A percentile compares a stretch with the other conserved stretches of the same genome.
Conservation (phyloP, 2,797 vertebrate genomes). For the Cossypha niveicapilla region DNA sequence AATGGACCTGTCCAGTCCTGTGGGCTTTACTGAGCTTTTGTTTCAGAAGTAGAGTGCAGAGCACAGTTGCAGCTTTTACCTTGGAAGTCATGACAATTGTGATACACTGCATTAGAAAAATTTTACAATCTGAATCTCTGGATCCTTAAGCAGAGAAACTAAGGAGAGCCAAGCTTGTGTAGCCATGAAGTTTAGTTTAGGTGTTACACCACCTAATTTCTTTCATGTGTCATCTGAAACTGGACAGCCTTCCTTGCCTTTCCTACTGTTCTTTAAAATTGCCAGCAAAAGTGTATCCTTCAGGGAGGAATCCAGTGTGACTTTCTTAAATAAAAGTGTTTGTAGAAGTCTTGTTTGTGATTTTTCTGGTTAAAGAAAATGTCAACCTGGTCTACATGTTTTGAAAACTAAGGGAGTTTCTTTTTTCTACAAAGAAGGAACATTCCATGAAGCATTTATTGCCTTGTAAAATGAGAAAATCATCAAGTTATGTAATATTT, state of each 20-base stretch:
- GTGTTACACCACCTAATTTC: neutral
- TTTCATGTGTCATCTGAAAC: neutral
- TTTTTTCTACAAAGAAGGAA: neutral
- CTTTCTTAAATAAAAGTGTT: neutral
- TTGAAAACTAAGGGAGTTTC: neutral
- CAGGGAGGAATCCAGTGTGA: neutral
- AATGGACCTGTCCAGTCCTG: neutral
- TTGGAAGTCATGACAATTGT: neutral
- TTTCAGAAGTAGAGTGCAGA: neutral
- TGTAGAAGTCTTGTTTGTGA: neutral
- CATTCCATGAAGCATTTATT: neutral
- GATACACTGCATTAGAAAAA: neutral
- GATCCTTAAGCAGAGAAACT: neutral
- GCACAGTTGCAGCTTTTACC: neutral
- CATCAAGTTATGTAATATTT: neutral
- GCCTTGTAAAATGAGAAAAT: neutral
- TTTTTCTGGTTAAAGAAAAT: neutral
- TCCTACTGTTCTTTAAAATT: neutral
- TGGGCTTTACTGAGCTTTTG: neutral
- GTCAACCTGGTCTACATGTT: neutral
- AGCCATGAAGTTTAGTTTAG: neutral
- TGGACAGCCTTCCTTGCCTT: neutral
- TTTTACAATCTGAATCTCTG: neutral
- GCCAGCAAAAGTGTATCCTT: neutral
- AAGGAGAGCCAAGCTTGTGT: neutral